A percentile compares a stretch with the other conserved stretches of the same genome.
These are phyloP conservation scores for Lissonota sp. DNA, from an alignment of 2,888 invertebrate species.

Conservation along the genomic window DNA sequence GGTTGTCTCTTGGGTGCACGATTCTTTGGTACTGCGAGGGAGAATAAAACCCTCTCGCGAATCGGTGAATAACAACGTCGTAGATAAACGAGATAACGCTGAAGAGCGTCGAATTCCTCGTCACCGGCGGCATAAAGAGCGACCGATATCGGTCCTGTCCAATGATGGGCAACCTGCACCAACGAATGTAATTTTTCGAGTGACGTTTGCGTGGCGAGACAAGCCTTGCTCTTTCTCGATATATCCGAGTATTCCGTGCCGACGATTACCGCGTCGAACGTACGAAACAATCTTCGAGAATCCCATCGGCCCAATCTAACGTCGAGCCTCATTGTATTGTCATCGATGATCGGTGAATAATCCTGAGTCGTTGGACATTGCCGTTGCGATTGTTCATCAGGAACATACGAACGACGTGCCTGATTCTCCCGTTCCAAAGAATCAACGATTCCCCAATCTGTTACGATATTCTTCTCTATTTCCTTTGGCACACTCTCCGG, in stretches of 20 bases:
- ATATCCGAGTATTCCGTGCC: slow-evolving; percentile 88
- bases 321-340: slow-evolving; percentile 85
- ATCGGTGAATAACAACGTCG: slow-evolving; percentile 90
- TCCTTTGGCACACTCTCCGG: slow-evolving; percentile 66
- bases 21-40: slow-evolving; percentile 89
- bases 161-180: slow-evolving; percentile 91
- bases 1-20: slow-evolving; percentile 83
- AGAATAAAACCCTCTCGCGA: slow-evolving; percentile 90
- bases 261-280: slow-evolving; percentile 90
- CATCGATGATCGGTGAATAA: slow-evolving; percentile 69
- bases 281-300: slow-evolving; percentile 87
- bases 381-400: slow-evolving; percentile 59
- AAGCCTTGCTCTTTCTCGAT: slow-evolving; percentile 87
- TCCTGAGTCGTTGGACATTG: slow-evolving; percentile 70
- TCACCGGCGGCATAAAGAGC: slow-evolving; percentile 92
- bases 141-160: slow-evolving; percentile 94
- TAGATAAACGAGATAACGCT: slow-evolving; percentile 91
- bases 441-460: slow-evolving; percentile 70
- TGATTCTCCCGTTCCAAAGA: slow-evolving; percentile 29
- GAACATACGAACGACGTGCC: slow-evolving; percentile 47
- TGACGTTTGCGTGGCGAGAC: slow-evolving; percentile 94
- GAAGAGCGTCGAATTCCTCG: slow-evolving; percentile 89
- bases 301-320: slow-evolving; percentile 91
- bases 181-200: slow-evolving; percentile 92
- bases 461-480: slow-evolving; percentile 72